Evolutionary conservation across 2,113 vertebrate species (phyloP).

Genomic region (Eptesicus fuscus): DNA sequence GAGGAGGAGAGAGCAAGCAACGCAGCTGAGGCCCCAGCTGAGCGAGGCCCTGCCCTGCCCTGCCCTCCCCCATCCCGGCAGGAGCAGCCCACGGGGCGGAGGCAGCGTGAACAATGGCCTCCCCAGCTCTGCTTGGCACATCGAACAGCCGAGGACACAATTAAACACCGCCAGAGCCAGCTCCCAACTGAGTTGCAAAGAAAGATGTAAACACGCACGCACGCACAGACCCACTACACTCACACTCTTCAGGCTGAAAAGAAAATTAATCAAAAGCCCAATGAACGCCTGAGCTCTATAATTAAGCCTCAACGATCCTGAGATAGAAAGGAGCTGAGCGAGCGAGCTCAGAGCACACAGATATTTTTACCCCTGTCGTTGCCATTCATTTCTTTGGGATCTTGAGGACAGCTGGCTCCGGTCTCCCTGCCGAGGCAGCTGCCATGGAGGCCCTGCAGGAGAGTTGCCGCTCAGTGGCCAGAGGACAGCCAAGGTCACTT

Average conservation of each 20-base stretch:
- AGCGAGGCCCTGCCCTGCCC: not conserved
- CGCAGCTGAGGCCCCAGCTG: not conserved
- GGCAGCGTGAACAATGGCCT: not conserved
- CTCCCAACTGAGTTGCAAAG: slow-evolving; percentile 54
- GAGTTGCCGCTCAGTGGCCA: not conserved
- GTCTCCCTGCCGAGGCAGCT: slow-evolving; percentile 1
- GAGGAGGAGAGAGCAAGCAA: not conserved
- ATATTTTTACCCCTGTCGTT: slow-evolving; percentile 51
- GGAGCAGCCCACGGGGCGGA: not conserved
- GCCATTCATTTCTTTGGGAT: slow-evolving; percentile 52
- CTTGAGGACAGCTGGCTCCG: slow-evolving; percentile 53
- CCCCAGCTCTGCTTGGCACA: slow-evolving; percentile 12
- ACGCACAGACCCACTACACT: not conserved
- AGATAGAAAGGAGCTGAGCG: slow-evolving; percentile 35
- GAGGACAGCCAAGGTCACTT: slow-evolving; percentile 21
- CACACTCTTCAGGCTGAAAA: slow-evolving; percentile 60
- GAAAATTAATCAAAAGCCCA: slow-evolving; percentile 68
- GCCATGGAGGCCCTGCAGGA: not conserved
- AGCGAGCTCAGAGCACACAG: slow-evolving; percentile 20
- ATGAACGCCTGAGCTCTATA: slow-evolving; percentile 48
- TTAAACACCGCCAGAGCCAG: slow-evolving; percentile 40
- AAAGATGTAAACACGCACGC: slow-evolving; percentile 46
- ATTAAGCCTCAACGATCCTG: slow-evolving; percentile 45
- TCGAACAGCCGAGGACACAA: slow-evolving; percentile 1
- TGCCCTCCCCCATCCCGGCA: rapidly evolving